Evolutionary conservation across 2,797 vertebrate species (phyloP), one percentile per base, ranked within the genome.

Genomic region (Lagodon rhomboides): DNA sequence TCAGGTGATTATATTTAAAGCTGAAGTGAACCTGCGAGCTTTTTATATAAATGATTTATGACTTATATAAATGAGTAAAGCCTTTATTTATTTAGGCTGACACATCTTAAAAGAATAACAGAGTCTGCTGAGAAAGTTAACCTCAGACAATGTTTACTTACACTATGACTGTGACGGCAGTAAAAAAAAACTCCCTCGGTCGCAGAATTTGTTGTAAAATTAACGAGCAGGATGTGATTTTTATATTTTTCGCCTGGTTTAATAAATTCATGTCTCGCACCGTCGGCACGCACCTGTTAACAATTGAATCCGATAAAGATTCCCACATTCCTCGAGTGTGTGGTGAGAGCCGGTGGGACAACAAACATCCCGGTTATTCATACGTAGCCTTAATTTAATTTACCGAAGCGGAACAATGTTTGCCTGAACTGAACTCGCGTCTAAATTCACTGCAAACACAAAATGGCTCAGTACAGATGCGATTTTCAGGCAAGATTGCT

Each of bases 341-440:
- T 58, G 20, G 59, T 59, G 60, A 49, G 58, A 77, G 20, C 46
- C 68, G 58, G 18, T 25, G 61, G 47, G 59, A 56, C 34, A 47
- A 47, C 41, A 87, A 53, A 72, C 44, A 58, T 59, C 66, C 58
- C 56, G 43, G 43, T 66, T 66, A 70, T 68, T 81, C 51, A 60
- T 41, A 51, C 55, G 72, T 44, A 30, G 71, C 46, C 18, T 59
- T 69, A 22, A 85, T 79, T 68, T 20, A 20, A 71, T 84, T 78
- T 67, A 20, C 46, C n/a, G 12, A 51, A 66, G 18, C 69, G 55
- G 30, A 38, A 67, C 46, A 30, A 60, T 13, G 34, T 47, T 13
- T 46, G 3, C 49, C 22, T 55, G 7, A 9, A 23, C 46, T 47
- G 12, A 74, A 38, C 34, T 38, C 8, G 11, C 53, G 38, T 72